These are phyloP conservation scores for Triplophysa yarkandensis DNA, from an alignment of 2,797 vertebrate genomes.

Conservation along the genomic window DNA sequence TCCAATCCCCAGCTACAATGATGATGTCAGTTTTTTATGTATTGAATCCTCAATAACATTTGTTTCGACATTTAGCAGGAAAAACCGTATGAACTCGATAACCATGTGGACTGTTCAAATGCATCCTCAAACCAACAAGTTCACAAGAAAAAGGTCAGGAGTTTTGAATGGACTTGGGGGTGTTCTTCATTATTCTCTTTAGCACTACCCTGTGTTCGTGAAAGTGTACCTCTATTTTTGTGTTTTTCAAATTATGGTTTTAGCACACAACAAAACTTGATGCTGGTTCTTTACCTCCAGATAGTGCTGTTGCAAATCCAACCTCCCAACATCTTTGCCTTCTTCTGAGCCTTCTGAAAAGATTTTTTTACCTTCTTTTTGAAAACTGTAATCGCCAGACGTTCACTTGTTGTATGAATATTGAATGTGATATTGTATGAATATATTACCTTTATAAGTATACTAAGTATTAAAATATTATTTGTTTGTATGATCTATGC, in stretches of 20 bases:
- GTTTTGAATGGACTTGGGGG: no score
- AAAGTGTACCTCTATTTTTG: not conserved
- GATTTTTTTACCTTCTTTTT: not conserved
- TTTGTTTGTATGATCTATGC: slow-evolving; percentile 15
- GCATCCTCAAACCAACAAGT: no score
- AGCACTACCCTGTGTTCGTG: slow-evolving; percentile 16
- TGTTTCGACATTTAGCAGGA: not conserved
- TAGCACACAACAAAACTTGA: not conserved
- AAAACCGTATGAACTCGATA: not conserved
- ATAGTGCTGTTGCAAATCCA: slow-evolving; percentile 41
- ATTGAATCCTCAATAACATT: not conserved
- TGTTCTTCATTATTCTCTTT: not conserved
- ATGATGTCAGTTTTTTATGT: not conserved
- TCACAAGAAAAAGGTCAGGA: no score
- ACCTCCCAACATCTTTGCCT: not conserved
- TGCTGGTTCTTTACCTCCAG: slow-evolving; percentile 16
- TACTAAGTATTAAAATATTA: not conserved
- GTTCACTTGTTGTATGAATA: not conserved
- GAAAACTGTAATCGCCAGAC: not conserved
- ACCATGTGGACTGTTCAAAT: not conserved
- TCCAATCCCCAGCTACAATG: slow-evolving; percentile 5
- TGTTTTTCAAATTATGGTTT: not conserved
- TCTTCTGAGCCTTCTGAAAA: not conserved
- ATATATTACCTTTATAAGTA: not conserved
- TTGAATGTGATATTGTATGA: slow-evolving; percentile 3